Base-by-base conservation (phyloP, 2,888 invertebrate genomes). In the Nomada ferruginata region DNA sequence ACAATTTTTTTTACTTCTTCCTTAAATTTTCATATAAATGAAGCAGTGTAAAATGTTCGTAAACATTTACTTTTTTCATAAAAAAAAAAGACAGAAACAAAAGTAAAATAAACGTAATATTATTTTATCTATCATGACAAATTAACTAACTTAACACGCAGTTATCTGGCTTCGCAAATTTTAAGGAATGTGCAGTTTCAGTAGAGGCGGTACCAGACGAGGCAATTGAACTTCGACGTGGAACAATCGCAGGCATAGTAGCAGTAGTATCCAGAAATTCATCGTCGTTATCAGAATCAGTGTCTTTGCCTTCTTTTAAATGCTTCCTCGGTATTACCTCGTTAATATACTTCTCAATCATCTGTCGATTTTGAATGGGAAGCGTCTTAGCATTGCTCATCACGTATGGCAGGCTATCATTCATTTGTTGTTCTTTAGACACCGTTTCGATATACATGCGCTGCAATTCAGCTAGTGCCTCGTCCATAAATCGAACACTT, bases 231-330 rank as follows among this genome's bases (percentile, higher is more conserved):
- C 85, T 90, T 68, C 91, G 90, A 18, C 87, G 85, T 10, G 87
- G 73, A n/a, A 70, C 60, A 2, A 82, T 81, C 15, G 73, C 53
- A 18, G 89, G 88, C 91, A 93, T 90, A 60, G 86, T 93, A 9
- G 90, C 80, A 15, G 93, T 93, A 4, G 93, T 93, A 59, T 94
- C 94, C 66, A 94, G 86, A 79, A 91, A 94, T 76, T 92, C 93
- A 9, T 94, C 94, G 57, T 93, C 93, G 50, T 92, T 91, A 47
- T 93, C 92, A 0, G 92, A 92, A 64, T 92, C 93, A 1, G 87
- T 86, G 20, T 91, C 92, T 44, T 87, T 90, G 2, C 90, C 92
- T 44, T 87, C 65, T 36, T 64, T 86, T 0, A 76, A 66, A 29
- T 77, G 75, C 42, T 79, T 85, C 18, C 59, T 81, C 47, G 77